These are phyloP conservation scores for Drosophila nr. perissopoda DNA, from an alignment of 2,888 invertebrate genomes.

Conservation along the genomic window DNA sequence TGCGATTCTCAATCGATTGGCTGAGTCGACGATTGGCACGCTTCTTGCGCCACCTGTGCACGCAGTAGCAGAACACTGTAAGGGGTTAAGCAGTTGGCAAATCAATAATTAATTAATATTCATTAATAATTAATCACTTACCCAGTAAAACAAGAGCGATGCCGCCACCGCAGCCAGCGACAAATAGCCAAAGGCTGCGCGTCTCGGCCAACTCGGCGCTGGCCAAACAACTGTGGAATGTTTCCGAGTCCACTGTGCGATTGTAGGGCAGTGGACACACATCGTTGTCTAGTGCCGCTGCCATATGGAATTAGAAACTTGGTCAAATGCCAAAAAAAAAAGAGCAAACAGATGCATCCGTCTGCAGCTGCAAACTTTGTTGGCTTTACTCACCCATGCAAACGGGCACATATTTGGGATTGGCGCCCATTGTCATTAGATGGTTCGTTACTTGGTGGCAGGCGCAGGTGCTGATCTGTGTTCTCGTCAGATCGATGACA, in stretches of 20 bases:
- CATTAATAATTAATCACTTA: constrained; percentile 47
- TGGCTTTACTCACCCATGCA: constrained; percentile 79
- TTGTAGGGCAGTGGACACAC: constrained; percentile 82
- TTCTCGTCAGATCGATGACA: constrained; percentile 86
- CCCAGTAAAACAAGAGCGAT: constrained; percentile 70
- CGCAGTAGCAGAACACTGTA: constrained; percentile 76
- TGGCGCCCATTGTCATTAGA: constrained; percentile 75
- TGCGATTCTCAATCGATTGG: constrained; percentile 68
- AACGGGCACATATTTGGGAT: constrained; percentile 78
- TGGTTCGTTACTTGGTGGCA: constrained; percentile 83
- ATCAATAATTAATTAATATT: neutral
- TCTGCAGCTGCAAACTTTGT: constrained; percentile 28
- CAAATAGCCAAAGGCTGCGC: constrained; percentile 77
- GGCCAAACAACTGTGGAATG: constrained; percentile 73
- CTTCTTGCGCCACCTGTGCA: constrained; percentile 71
- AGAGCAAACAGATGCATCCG: constrained; percentile 44
- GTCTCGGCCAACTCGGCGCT: constrained; percentile 70
- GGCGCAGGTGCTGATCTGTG: constrained; percentile 74
- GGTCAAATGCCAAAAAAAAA: constrained; percentile 67
- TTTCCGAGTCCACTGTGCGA: constrained; percentile 76
- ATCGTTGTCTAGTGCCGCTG: constrained; percentile 70
- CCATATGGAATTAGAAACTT: constrained; percentile 46
- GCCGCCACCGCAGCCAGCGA: constrained; percentile 74
- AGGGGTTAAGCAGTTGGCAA: neutral
- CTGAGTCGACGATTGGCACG: constrained; percentile 56